Conservation (phyloP, 1,140 invertebrate species). For the Drosophila arawakana region DNA sequence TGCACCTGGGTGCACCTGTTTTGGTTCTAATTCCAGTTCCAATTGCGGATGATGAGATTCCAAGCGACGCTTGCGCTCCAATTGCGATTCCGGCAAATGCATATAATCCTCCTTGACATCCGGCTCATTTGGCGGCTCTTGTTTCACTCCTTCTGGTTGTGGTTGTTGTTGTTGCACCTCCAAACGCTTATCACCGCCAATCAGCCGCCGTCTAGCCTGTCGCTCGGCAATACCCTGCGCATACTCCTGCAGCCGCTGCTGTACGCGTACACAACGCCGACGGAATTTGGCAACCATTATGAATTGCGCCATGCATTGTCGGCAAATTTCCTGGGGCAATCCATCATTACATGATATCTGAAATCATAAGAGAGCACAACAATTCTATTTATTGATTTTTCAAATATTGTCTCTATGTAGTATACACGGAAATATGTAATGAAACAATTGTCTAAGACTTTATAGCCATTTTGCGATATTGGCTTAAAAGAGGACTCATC, state of each 20-base stretch:
- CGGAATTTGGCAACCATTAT: constrained; percentile 80
- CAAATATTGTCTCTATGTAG: not conserved
- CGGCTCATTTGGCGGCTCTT: not conserved
- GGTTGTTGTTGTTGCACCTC: constrained; percentile 1
- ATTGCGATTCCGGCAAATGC: constrained; percentile 27
- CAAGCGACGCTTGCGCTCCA: constrained; percentile 55
- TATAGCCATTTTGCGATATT: constrained; percentile 31
- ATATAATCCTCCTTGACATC: constrained; percentile 3
- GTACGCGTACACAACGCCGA: constrained; percentile 71
- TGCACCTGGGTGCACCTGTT: constrained; percentile 25
- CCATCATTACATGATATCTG: constrained; percentile 76
- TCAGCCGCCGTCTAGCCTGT: constrained; percentile 16
- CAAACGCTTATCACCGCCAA: too few species aligned
- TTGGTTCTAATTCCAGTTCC: not conserved
- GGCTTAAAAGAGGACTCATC: constrained; percentile 13
- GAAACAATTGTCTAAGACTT: constrained; percentile 1
- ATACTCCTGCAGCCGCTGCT: constrained; percentile 61
- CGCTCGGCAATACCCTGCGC: constrained; percentile 54
- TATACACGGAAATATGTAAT: not conserved
- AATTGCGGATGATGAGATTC: not conserved
- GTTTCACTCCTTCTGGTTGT: not conserved
- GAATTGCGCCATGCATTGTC: constrained; percentile 77
- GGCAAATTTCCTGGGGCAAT: constrained; percentile 76
- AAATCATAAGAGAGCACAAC: constrained; percentile 17
- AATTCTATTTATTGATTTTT: not conserved